These are phyloP conservation scores for Acromyrmex echinatior DNA, from an alignment of 1,140 invertebrate genomes.

Conservation along the genomic window DNA sequence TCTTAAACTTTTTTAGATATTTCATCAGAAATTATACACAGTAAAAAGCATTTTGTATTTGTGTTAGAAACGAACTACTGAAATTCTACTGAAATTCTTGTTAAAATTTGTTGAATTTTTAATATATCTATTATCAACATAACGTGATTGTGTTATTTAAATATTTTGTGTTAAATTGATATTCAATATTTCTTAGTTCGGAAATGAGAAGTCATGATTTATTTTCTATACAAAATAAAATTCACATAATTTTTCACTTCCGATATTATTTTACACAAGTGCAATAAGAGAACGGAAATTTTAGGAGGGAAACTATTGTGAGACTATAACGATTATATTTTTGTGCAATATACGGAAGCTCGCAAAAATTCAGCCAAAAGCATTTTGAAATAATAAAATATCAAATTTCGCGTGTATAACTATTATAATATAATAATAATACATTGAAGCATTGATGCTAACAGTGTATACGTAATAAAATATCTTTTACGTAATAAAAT, in stretches of 20 bases:
- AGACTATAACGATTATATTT: neutral
- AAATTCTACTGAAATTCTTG: no score
- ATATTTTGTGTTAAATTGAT: no score
- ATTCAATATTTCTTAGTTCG: no score
- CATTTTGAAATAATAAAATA: constrained; percentile 37
- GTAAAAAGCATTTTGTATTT: no score
- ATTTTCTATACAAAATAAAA: neutral
- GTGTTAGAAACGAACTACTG: no score
- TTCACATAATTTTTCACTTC: neutral
- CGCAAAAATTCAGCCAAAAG: constrained; percentile 25
- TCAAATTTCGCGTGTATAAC: neutral
- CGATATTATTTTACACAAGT: neutral
- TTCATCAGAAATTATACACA: no score
- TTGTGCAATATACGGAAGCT: neutral
- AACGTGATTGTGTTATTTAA: no score
- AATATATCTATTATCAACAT: no score
- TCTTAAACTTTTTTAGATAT: no score
- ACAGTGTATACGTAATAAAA: constrained; percentile 21
- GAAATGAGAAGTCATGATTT: neutral
- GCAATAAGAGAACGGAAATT: neutral
- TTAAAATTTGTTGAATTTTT: no score
- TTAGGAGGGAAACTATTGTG: neutral
- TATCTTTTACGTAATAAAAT: constrained; percentile 4
- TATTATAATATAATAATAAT: neutral
- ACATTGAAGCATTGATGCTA: constrained; percentile 21